Evolutionary conservation across 2,888 invertebrate species (phyloP).

Genomic region (Thereva nobilitata): DNA sequence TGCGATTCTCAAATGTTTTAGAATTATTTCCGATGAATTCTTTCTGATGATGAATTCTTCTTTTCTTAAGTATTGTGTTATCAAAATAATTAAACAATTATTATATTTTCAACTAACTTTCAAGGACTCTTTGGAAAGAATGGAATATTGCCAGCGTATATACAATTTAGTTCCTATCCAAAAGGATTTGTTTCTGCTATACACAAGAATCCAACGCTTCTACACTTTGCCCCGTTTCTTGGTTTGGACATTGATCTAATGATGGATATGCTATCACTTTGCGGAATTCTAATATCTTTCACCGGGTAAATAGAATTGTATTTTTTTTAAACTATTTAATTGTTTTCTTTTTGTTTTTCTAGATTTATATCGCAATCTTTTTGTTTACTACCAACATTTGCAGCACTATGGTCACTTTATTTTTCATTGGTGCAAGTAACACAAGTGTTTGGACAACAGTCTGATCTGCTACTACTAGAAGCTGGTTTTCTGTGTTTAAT

Average conservation of each 20-base stretch:
- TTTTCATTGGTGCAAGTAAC: constrained; percentile 77
- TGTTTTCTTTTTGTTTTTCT: constrained; percentile 39
- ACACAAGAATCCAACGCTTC: constrained; percentile 66
- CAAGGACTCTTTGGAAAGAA: constrained; percentile 77
- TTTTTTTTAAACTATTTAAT: constrained; percentile 1
- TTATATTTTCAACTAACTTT: constrained; percentile 35
- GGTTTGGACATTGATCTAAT: constrained; percentile 69
- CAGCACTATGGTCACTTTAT: constrained; percentile 70
- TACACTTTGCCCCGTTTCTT: constrained; percentile 69
- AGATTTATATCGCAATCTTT: constrained; percentile 66
- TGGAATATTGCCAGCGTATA: constrained; percentile 70
- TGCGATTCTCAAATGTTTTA: no score
- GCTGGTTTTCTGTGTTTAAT: constrained; percentile 71
- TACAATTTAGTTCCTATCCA: constrained; percentile 55
- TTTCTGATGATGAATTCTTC: no score
- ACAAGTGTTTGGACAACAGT: constrained; percentile 61
- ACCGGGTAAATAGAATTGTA: constrained; percentile 60
- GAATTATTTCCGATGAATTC: no score
- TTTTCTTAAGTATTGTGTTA: no score
- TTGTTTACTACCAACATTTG: constrained; percentile 66
- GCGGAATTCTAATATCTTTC: constrained; percentile 69
- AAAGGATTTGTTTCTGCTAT: constrained; percentile 49
- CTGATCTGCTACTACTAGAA: constrained; percentile 76
- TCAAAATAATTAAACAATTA: neutral
- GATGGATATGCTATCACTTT: constrained; percentile 68